Evolutionary conservation across 2,888 invertebrate species (phyloP).

Genomic region (Mylabris sibirica): DNA sequence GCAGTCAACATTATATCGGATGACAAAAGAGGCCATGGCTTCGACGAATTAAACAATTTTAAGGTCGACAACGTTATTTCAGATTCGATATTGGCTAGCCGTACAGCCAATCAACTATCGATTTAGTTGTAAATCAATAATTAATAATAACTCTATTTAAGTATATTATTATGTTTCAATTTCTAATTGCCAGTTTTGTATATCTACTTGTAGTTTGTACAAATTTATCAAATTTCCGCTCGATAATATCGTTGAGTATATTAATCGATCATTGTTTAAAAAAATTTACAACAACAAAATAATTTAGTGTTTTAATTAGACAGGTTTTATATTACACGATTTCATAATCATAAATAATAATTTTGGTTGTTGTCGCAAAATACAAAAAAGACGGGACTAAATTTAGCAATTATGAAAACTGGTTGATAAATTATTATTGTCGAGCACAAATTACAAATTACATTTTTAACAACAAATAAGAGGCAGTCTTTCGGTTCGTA

Average conservation of each 20-base stretch:
- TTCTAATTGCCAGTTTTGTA: neutral
- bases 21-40: constrained; percentile 45
- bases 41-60: constrained; percentile 38
- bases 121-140: neutral
- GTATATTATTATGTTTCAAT: too few species aligned
- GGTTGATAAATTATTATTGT: constrained; percentile 10
- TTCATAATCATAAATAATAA: neutral
- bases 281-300: neutral
- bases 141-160: too few species aligned
- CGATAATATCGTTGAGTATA: neutral
- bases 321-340: neutral
- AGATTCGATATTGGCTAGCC: neutral
- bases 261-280: neutral
- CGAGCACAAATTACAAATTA: constrained; percentile 9
- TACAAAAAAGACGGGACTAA: neutral
- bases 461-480: neutral
- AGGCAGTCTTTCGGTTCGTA: neutral
- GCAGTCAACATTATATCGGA: constrained; percentile 21
- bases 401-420: constrained; percentile 10
- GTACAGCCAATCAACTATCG: neutral
- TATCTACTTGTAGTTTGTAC: too few species aligned
- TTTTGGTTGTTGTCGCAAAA: neutral
- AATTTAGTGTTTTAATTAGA: neutral
- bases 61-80: constrained; percentile 32
- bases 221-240: neutral